phyloP scores from a whole-genome alignment of 53 echinoderm and acorn worm genomes.

The Holothuria scabra region DNA sequence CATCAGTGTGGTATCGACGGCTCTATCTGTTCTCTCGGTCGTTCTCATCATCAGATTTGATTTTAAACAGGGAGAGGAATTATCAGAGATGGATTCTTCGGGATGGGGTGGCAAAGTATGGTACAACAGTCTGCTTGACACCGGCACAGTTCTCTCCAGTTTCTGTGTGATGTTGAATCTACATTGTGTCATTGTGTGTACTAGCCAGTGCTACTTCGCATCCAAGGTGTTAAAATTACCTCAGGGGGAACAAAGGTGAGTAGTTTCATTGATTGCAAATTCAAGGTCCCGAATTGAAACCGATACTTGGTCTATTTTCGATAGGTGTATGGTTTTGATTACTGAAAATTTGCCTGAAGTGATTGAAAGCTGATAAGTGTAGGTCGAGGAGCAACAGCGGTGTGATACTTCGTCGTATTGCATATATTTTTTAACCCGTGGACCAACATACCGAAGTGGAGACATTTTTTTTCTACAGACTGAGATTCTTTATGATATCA shows the following conservation, averaged over 20 bases:
- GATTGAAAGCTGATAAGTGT: too few species aligned
- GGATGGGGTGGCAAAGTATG: constrained; percentile 62
- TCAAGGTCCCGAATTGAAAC: neutral
- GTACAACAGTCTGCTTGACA: constrained; percentile 79
- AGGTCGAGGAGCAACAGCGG: too few species aligned
- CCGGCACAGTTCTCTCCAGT: constrained; percentile 79
- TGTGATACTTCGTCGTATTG: too few species aligned
- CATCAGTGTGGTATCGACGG: constrained; percentile 73
- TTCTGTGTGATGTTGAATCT: constrained; percentile 86
- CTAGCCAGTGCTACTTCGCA: constrained; percentile 88
- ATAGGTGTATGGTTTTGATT: too few species aligned
- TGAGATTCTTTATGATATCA: too few species aligned
- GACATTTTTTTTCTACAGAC: too few species aligned
- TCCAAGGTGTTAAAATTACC: constrained; percentile 97
- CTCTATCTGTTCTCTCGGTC: constrained; percentile 70
- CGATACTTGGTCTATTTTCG: neutral
- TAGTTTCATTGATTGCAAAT: neutral
- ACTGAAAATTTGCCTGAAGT: too few species aligned
- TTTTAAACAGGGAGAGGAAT: constrained; percentile 61
- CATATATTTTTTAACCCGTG: too few species aligned
- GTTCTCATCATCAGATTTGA: constrained; percentile 77
- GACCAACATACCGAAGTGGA: too few species aligned
- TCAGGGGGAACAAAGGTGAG: constrained; percentile 95
- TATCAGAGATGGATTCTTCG: constrained; percentile 35
- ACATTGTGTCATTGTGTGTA: constrained; percentile 82